Base-by-base conservation (phyloP, 1,140 invertebrate species). In the Meloidogyne hapla region DNA sequence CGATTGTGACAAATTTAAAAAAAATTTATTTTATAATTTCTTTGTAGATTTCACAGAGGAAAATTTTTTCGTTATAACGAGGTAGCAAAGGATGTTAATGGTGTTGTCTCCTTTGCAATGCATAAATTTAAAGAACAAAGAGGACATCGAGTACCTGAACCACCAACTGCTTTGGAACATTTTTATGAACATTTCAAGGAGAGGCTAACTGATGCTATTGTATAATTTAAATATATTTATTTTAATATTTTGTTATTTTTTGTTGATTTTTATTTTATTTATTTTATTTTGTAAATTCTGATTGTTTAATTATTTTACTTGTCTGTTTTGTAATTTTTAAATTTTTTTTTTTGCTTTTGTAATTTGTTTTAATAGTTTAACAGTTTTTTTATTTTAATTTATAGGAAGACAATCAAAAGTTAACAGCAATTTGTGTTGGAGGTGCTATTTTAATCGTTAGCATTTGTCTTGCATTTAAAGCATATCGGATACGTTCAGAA, bases 31-130 rank as follows among this genome's bases (percentile, higher is more conserved):
- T 61, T 25, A 65, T 48, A 73, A 75, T 68, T 26, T 28, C 15
- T 9, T 28, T 80, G 45, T 33, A 85, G 84, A 56, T 86, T 86
- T 74, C 85, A 87, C 63, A 81, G 86, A 25, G 85, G 86, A n/a
- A 86, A 86, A 78, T 84, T 86, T 81, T 86, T 85, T 45, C 81
- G 86, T 28, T 86, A 87, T 73, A 86, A 83, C 62, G 85, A 86
- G 0, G 69, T 81, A 15, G 86, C 85, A 9, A 85, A 85, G 38
- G 85, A 87, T 75, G 80, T 84, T 10, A 79, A 80, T 33, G 83
- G 79, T 18, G 69, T 86, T 18, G 77, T 79, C n/a, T 79, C 81
- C 38, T 86, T 86, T 72, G 86, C 86, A 42, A 64, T 86, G 38
- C 71, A 81, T 56, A 87, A 87, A 71, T 86, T 82, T 75, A 87